Evolutionary conservation across 2,888 invertebrate species (phyloP).

Genomic region (Troglohyphantes excavatus): DNA sequence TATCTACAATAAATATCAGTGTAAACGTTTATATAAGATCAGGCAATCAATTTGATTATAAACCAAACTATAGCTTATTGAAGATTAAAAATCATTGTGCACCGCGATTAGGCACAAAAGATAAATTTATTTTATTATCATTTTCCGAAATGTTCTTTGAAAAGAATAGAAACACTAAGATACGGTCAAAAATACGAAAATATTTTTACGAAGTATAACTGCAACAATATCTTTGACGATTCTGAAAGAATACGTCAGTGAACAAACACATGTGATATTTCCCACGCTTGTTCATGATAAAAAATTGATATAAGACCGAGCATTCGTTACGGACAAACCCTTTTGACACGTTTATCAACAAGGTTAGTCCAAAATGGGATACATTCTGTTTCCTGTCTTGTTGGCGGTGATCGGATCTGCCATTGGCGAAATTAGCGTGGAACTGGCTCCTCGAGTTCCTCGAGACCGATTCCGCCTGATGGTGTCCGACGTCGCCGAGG

Average conservation of each 20-base stretch:
- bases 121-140: too few relatives aligned
- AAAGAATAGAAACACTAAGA: neutral
- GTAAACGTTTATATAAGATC: too few relatives aligned
- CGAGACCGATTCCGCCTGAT: conserved; percentile 58
- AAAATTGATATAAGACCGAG: conserved; percentile 51
- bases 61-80: too few relatives aligned
- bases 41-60: too few relatives aligned
- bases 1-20: too few relatives aligned
- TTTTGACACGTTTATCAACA: neutral
- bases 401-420: conserved; percentile 7
- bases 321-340: neutral
- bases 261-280: conserved; percentile 33
- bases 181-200: neutral
- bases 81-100: too few relatives aligned
- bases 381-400: neutral
- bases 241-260: neutral
- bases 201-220: too few relatives aligned
- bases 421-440: neutral
- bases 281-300: conserved; percentile 41
- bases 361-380: neutral
- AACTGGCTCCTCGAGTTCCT: conserved; percentile 10
- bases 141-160: neutral
- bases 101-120: too few relatives aligned
- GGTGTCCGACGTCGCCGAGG: conserved; percentile 39
- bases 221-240: neutral